phyloP scores from a whole-genome alignment of 2,797 vertebrate species.

The Sebastolobus altivelis region DNA sequence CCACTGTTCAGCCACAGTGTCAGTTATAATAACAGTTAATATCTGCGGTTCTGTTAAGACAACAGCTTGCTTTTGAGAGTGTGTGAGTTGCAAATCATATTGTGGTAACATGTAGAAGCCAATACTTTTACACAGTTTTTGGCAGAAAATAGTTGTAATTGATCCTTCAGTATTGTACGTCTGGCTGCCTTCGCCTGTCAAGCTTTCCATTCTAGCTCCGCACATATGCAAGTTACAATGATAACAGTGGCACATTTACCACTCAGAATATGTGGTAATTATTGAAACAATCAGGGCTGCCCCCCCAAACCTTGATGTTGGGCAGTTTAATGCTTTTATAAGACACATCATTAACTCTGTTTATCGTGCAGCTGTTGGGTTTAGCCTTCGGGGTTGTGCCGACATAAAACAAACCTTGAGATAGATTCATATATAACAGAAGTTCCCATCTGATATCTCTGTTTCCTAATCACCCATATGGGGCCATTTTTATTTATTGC shows the following conservation, averaged over 20 bases:
- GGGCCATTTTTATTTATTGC: slow-evolving; percentile 6
- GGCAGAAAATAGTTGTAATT: not conserved
- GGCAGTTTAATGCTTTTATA: not conserved
- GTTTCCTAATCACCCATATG: slow-evolving; percentile 14
- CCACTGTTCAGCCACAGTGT: not conserved
- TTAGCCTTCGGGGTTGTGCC: not conserved
- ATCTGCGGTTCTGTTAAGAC: not conserved
- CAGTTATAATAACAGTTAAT: not conserved
- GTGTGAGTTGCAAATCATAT: not conserved
- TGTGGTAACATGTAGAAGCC: not conserved
- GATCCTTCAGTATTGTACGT: not conserved
- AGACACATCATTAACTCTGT: slow-evolving; percentile 22
- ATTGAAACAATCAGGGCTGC: not conserved
- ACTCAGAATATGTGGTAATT: not conserved
- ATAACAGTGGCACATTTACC: not conserved
- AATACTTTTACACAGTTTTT: not conserved
- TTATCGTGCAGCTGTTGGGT: slow-evolving; percentile 19
- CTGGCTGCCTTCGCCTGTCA: not conserved
- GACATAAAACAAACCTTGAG: slow-evolving; percentile 4
- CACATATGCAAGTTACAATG: not conserved
- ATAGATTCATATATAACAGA: not conserved
- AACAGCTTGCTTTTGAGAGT: not conserved
- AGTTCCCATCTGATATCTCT: not conserved
- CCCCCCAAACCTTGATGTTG: too few relatives aligned
- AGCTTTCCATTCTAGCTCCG: not conserved